Evolutionary conservation across 2,888 invertebrate genomes (phyloP).

Genomic region (Osmoderma eremita): DNA sequence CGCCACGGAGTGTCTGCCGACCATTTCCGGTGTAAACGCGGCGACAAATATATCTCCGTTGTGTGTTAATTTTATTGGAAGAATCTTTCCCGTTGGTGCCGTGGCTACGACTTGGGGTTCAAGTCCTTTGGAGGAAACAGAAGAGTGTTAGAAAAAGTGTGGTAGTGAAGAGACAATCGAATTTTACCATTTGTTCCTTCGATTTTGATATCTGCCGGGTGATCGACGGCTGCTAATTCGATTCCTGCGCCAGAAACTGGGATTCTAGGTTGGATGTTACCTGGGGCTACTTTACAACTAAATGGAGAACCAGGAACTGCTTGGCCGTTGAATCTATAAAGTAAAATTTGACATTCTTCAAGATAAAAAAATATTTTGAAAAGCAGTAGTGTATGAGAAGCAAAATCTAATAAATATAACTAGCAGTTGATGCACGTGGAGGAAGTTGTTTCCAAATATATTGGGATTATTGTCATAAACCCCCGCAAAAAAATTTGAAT

Average conservation of each 20-base stretch:
- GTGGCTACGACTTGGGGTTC: constrained; percentile 80
- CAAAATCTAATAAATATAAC: too few relatives aligned
- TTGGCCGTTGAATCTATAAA: constrained; percentile 73
- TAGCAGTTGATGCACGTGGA: too few relatives aligned
- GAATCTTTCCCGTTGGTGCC: constrained; percentile 84
- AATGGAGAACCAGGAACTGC: constrained; percentile 93
- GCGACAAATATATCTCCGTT: constrained; percentile 78
- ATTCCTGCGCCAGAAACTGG: constrained; percentile 74
- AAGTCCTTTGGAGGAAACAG: constrained; percentile 61
- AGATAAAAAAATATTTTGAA: constrained; percentile 11
- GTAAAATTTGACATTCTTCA: background rate
- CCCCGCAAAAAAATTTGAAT: too few relatives aligned
- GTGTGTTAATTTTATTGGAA: constrained; percentile 77
- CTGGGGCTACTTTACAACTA: constrained; percentile 79
- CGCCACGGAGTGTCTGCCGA: constrained; percentile 87
- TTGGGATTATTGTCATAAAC: too few relatives aligned
- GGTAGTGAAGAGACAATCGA: background rate
- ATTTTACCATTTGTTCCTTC: constrained; percentile 65
- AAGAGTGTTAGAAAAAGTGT: background rate
- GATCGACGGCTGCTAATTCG: constrained; percentile 75
- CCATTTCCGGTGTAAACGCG: constrained; percentile 84
- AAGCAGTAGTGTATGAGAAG: background rate
- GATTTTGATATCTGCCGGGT: constrained; percentile 70
- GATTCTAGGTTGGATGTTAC: constrained; percentile 72
- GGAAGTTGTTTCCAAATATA: too few relatives aligned